Evolutionary conservation across 2,113 vertebrate genomes (phyloP), one percentile per base, ranked within the genome.

Genomic region (Sciurus niger): DNA sequence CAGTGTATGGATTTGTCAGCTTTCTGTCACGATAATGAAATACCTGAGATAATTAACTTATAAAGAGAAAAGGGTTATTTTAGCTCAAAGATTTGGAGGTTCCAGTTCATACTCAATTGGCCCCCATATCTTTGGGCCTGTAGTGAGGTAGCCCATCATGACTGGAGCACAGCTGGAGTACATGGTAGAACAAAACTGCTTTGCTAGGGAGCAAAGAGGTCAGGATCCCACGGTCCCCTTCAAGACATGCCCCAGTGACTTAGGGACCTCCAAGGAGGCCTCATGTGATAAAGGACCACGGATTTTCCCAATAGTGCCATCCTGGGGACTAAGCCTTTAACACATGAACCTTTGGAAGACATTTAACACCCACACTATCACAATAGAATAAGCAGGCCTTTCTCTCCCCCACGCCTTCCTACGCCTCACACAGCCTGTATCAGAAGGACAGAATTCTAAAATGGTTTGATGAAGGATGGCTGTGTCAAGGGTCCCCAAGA

Each of bases 361-460:
- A 89, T 67, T 83, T n/a, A 28, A 12, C 10, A 40, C 43, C 46
- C 55, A 55, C 30, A 73, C 9, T 25, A 55, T 48, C 51, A 32
- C 68, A 84, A 53, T n/a, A 2, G 0, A 60, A n/a, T 8, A 4
- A 40, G 53, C 1, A 74, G 6, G 48, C 78, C 11, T 37, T 0
- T 12, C 8, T 34, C 51, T 28, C 20, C 24, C 43, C 34, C 0
- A 48, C 48, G 32, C 55, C 48, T 70, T 55, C 20, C 46, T 48
- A 0, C 55, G 5, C 40, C 30, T 60, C 2, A 40, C 34, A 1
- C 1, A 32, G 48, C 34, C 73, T 12, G 0, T 60, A 34, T 20
- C n/a, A 34, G 76, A 86, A 84, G 40, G 68, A 51, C 17, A 3
- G 25, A 55, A 8, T 51, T 55, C 68, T 73, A 5, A 30, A 40